A percentile compares a stretch with the other conserved stretches of the same genome.
Conservation (phyloP, 2,888 invertebrate genomes). For the Lasioglossum figueresi region DNA sequence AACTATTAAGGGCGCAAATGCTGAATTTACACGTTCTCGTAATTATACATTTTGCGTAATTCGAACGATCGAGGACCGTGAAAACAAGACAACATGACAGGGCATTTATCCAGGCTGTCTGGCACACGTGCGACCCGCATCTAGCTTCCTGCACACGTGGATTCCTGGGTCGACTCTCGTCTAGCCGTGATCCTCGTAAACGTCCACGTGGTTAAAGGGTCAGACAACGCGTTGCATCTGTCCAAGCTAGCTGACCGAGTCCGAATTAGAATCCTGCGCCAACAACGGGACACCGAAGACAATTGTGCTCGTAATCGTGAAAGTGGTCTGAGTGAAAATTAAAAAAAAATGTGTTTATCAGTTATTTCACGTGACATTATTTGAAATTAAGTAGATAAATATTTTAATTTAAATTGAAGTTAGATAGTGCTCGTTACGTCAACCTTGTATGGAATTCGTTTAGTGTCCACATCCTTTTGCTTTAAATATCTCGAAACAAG, state of each 20-base stretch:
- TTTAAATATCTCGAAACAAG: too few species aligned
- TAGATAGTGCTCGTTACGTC: too few species aligned
- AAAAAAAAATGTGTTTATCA: too few species aligned
- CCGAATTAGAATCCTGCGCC: constrained; percentile 64
- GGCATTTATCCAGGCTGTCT: neutral
- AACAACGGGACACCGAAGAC: constrained; percentile 33
- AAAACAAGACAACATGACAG: neutral
- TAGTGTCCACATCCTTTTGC: too few species aligned
- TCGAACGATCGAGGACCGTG: neutral
- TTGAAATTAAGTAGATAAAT: too few species aligned
- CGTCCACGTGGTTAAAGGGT: constrained; percentile 74
- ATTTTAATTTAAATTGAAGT: too few species aligned
- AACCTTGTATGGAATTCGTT: too few species aligned
- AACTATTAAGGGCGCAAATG: too few species aligned
- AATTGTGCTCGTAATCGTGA: neutral
- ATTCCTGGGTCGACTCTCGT: constrained; percentile 55
- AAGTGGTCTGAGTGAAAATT: too few species aligned
- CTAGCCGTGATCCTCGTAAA: constrained; percentile 60
- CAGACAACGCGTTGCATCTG: constrained; percentile 74
- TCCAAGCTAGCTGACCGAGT: constrained; percentile 44
- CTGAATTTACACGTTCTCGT: too few species aligned
- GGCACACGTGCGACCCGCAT: constrained; percentile 73
- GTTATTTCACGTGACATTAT: too few species aligned
- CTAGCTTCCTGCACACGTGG: constrained; percentile 77
- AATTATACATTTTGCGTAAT: neutral